Conservation (phyloP, 2,113 vertebrate species). For the Platycercus adscitus region DNA sequence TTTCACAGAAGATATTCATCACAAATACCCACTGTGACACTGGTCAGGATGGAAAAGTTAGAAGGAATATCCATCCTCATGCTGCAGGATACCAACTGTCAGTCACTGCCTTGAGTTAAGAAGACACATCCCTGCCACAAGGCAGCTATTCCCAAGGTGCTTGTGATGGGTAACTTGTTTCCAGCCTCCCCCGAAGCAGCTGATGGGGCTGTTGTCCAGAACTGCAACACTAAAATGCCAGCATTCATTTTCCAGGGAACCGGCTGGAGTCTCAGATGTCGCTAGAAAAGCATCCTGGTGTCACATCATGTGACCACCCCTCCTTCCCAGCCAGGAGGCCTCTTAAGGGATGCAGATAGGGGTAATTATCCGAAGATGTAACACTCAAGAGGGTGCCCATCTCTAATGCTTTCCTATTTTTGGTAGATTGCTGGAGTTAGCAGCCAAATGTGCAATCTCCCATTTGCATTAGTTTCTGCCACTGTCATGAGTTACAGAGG, state of each 20-base stretch:
- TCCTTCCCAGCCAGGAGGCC: neutral
- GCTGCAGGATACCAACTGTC: neutral
- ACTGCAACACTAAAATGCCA: neutral
- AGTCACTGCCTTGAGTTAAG: neutral
- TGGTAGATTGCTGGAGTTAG: neutral
- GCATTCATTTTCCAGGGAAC: neutral
- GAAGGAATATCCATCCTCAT: neutral
- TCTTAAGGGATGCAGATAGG: neutral
- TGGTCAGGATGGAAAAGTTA: neutral
- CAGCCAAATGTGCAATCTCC: neutral
- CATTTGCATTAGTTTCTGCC: neutral
- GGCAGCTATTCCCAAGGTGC: accelerated
- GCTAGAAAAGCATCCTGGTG: neutral
- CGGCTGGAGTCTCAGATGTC: neutral
- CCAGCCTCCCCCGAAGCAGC: neutral
- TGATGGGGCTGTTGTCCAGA: neutral
- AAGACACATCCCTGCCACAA: neutral
- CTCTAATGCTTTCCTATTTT: neutral
- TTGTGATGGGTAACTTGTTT: neutral
- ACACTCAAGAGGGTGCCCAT: neutral
- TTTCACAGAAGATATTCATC: neutral
- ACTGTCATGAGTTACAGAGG: neutral
- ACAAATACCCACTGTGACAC: neutral
- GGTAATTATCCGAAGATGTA: neutral
- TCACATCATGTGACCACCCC: neutral